Evolutionary conservation across 2,888 invertebrate species (phyloP).

Genomic region (Microctonus hyperodae): DNA sequence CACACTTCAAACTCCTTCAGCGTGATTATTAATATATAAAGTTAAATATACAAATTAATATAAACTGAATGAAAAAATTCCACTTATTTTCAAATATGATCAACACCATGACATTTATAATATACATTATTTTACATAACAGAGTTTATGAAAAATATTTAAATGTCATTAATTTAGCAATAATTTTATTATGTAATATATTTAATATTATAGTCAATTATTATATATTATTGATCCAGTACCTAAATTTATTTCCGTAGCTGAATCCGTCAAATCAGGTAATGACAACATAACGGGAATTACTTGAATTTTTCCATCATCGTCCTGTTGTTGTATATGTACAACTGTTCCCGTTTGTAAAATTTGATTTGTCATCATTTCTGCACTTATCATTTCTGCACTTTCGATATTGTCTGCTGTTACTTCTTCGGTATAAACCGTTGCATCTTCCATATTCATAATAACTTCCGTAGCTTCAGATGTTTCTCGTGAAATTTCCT

Average conservation of each 20-base stretch:
- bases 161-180: not conserved
- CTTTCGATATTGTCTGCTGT: conserved; percentile 55
- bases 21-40: not conserved
- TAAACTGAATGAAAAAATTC: not conserved
- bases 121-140: not conserved
- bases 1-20: not conserved
- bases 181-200: too few species aligned
- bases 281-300: conserved; percentile 60
- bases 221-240: conserved; percentile 61
- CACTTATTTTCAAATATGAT: not conserved
- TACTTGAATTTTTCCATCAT: conserved; percentile 58
- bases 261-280: conserved; percentile 56
- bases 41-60: not conserved
- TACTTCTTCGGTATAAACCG: conserved; percentile 61
- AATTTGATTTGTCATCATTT: conserved; percentile 54
- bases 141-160: not conserved
- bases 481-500: conserved; percentile 56
- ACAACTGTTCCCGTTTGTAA: conserved; percentile 56
- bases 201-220: conserved; percentile 43
- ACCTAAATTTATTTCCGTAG: conserved; percentile 56
- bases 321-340: conserved; percentile 56
- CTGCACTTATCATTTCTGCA: conserved; percentile 54
- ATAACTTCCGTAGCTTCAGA: conserved; percentile 56
- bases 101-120: not conserved
- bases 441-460: conserved; percentile 57